Base-by-base conservation (phyloP, 1,140 invertebrate genomes). In the Sitophilus oryzae region DNA sequence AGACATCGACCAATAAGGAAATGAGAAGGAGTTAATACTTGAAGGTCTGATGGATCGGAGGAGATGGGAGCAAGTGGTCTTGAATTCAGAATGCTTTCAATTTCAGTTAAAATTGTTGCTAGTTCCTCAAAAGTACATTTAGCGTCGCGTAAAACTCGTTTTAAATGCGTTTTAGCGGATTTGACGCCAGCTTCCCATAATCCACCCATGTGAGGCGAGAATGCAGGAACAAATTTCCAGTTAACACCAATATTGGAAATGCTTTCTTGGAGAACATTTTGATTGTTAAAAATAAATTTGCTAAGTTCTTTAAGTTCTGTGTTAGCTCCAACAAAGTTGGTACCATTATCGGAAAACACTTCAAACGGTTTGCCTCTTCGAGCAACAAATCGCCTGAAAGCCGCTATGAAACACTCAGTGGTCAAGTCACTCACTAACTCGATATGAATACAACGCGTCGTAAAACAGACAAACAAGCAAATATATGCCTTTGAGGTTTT, bases 401-500 rank as follows among this genome's bases (percentile, higher is more conserved):
- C 53, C 37, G 57, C 43, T 3, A 73, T 11, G 49, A 72, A 68
- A 8, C 53, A 36, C 10, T 53, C 50, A 14, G 58, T 50, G 2
- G 43, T 53, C n/a, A 74, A 42, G 50, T 66, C 62, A 19, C 16
- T 42, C 0, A 73, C 64, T 1, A 71, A 47, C 44, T 75, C 71
- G 16, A 73, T 47, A 57, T 74, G 71, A 1, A 73, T 50, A 1
- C 71, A 70, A 19, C 64, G 63, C 0, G 65, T 66, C 0, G 56
- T 37, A 18, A 70, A 47, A 62, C 71, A 74, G 2, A 71, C 52
- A 45, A 74, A 73, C 0, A 75, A 16, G 16, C 46, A 44, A 3
- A 71, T 55, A 42, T 71, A 73, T 3, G 53, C 47, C 47, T 74
- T 74, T 11, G 59, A 35, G 2, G 36, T 34, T 11, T 50, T 57